Evolutionary conservation across 2,113 vertebrate genomes (phyloP).

Genomic region (Parus major): DNA sequence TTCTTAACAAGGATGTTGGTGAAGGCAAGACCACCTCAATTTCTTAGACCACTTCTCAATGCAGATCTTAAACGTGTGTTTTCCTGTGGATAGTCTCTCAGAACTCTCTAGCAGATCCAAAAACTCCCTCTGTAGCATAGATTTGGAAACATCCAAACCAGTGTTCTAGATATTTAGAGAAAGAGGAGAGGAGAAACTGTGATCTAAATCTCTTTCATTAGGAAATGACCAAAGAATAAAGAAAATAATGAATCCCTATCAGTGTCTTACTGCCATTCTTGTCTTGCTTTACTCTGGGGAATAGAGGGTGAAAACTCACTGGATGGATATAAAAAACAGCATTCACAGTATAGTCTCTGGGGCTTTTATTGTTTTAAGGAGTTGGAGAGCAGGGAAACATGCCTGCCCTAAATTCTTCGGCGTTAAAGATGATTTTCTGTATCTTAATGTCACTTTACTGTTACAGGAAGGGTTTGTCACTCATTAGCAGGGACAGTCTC

Average conservation of each 20-base stretch:
- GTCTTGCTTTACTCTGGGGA: not conserved
- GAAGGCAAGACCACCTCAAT: not conserved
- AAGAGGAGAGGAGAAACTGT: not conserved
- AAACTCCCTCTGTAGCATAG: not conserved
- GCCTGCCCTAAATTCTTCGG: not conserved
- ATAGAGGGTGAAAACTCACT: not conserved
- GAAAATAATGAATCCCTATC: not conserved
- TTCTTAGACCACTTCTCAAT: not conserved
- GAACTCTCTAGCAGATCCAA: not conserved
- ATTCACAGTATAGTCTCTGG: not conserved
- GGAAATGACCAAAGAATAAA: not conserved
- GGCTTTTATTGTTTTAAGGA: not conserved
- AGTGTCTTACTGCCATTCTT: not conserved
- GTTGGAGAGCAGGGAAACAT: not conserved
- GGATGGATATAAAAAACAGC: not conserved
- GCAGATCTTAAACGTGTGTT: not conserved
- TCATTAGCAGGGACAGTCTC: not conserved
- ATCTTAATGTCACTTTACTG: not conserved
- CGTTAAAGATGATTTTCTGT: not conserved
- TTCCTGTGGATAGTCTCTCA: not conserved
- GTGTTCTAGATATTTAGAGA: not conserved
- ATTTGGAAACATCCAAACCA: not conserved
- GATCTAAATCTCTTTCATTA: not conserved
- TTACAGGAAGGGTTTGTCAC: not conserved
- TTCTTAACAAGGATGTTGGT: accelerated